Evolutionary conservation across 2,113 vertebrate genomes (phyloP), one percentile per base, ranked within the genome.

Genomic region (Oophaga pumilio): DNA sequence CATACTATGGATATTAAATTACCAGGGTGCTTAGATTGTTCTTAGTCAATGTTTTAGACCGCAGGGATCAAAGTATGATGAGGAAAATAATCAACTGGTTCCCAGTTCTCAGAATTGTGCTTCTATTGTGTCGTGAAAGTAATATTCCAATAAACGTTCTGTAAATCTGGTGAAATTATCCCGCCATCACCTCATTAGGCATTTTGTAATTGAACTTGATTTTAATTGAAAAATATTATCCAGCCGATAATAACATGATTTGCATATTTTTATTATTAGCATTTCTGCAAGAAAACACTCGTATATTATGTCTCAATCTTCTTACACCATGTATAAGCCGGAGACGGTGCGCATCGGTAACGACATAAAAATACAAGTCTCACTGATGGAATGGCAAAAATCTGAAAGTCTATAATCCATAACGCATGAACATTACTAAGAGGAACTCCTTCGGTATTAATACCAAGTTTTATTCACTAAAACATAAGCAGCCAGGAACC

Each of bases 161-260:
- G 69, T 49, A 43, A 49, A 73, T 73, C 71, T 74, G 71, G 5
- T 43, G 28, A 74, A 22, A 50, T 50, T 20, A 50, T 74, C 50
- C 71, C 1, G 18, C 71, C 2, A 50, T 74, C 71, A 74, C 71
- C 71, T 74, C 43, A 74, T 74, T 74, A 22, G 15, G 71, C 71
- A 50, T 74, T 74, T 74, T 50, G 71, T 74, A 74, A 74, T 74
- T 74, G 71, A 74, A 74, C 20, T 74, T 74, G 71, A 74, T 74
- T 74, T 74, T 74, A 74, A 74, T 74, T 74, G 71, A 74, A 74
- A 74, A 74, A 74, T 74, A 74, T 74, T 50, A 74, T 74, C 71
- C 71, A 74, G 71, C 17, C 22, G 71, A 74, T 74, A 74, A 74
- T 43, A 74, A 74, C 43, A 74, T 22, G 33, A 74, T 74, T 50